These are phyloP conservation scores for Megamerina dolium DNA, from an alignment of 2,888 invertebrate genomes.

Conservation along the genomic window DNA sequence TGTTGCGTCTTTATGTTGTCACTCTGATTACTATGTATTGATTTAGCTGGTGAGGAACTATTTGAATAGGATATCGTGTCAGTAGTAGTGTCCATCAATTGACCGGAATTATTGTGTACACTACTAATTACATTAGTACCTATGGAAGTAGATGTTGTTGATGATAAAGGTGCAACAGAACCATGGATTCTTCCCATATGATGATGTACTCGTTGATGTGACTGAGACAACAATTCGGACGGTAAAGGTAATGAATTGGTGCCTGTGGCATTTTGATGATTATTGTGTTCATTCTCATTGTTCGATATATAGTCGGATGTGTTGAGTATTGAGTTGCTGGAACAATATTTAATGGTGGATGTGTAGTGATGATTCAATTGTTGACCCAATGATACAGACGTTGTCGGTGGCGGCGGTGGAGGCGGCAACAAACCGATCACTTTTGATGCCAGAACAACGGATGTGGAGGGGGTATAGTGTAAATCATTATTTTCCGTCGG, in stretches of 20 bases:
- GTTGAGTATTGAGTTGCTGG: constrained; percentile 41
- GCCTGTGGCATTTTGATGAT: constrained; percentile 11
- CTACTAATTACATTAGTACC: constrained; percentile 22
- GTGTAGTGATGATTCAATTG: constrained; percentile 41
- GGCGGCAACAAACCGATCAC: constrained; percentile 22
- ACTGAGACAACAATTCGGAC: constrained; percentile 20
- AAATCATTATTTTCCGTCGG: constrained; percentile 34
- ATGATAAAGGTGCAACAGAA: constrained; percentile 4
- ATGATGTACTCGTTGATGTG: constrained; percentile 26
- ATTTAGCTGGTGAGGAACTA: constrained; percentile 32
- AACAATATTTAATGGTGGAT: constrained; percentile 47
- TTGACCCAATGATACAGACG: constrained; percentile 16
- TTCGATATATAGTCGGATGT: constrained; percentile 23
- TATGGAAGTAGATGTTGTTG: constrained; percentile 13
- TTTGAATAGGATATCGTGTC: constrained; percentile 28
- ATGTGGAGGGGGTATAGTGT: constrained; percentile 20
- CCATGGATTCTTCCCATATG: constrained; percentile 18
- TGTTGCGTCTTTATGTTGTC: constrained; percentile 20
- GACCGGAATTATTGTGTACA: constrained; percentile 16
- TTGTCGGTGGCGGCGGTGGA: too few relatives aligned
- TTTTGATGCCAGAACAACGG: constrained; percentile 16
- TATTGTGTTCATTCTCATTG: constrained; percentile 7
- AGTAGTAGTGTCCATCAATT: constrained; percentile 11
- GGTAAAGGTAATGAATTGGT: constrained; percentile 10
- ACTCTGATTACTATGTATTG: constrained; percentile 26